phyloP scores from a whole-genome alignment of 1,140 invertebrate species.

The Penaeus vannamei region DNA sequence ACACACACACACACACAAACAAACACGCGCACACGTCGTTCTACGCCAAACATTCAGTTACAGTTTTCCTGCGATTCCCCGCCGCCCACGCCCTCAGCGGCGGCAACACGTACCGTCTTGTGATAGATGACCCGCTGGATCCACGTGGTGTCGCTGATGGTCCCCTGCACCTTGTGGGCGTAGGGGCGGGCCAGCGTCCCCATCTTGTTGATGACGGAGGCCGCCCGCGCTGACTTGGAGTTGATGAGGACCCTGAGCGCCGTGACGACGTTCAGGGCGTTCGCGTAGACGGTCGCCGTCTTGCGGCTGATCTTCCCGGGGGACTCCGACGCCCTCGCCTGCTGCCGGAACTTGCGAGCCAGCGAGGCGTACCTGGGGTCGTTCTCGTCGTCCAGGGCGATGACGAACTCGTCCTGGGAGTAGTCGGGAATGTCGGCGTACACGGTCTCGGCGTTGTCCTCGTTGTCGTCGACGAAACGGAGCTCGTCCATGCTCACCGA shows the following conservation, averaged over 20 bases:
- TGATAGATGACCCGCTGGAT: conserved; percentile 67
- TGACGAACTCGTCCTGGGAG: conserved; percentile 67
- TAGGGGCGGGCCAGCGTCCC: conserved; percentile 66
- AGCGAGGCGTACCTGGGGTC: conserved; percentile 66
- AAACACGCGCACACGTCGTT: too few species aligned
- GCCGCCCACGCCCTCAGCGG: background rate
- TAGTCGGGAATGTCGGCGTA: conserved; percentile 67
- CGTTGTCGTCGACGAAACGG: conserved; percentile 64
- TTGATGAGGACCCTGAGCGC: conserved; percentile 67
- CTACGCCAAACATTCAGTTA: too few species aligned
- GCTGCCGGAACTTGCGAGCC: conserved; percentile 56
- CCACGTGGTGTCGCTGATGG: conserved; percentile 65
- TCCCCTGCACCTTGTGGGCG: conserved; percentile 59
- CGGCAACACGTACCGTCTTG: conserved; percentile 58
- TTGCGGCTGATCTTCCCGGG: conserved; percentile 64
- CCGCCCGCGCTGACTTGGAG: conserved; percentile 65
- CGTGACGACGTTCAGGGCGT: conserved; percentile 65
- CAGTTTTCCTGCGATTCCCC: background rate
- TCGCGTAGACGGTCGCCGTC: conserved; percentile 63
- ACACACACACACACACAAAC: too few species aligned
- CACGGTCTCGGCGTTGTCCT: conserved; percentile 67
- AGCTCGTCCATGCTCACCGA: conserved; percentile 64
- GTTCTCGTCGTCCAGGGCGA: conserved; percentile 68
- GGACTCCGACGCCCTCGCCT: conserved; percentile 51
- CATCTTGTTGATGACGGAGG: conserved; percentile 64